Evolutionary conservation across 2,888 invertebrate species (phyloP).

Genomic region (Aplocera efformata): DNA sequence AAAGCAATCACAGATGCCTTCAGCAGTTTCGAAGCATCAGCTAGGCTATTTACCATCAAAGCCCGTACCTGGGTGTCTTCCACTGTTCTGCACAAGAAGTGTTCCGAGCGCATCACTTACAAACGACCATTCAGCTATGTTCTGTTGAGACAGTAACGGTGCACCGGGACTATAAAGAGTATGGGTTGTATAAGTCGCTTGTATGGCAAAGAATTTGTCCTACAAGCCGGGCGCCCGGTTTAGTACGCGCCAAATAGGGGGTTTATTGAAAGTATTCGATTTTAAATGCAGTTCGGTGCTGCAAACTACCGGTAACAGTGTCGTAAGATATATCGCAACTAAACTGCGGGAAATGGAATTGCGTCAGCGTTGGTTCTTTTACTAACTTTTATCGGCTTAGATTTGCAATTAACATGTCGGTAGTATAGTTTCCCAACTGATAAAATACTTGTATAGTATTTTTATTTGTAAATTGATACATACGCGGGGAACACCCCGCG

Average conservation of each 20-base stretch:
- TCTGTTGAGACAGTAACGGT: constrained; percentile 6
- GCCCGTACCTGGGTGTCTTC: too few species aligned
- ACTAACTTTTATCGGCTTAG: too few species aligned
- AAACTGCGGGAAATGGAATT: neutral
- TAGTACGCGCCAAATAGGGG: constrained; percentile 6
- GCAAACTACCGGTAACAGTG: constrained; percentile 3
- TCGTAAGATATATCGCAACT: neutral
- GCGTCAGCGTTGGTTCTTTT: too few species aligned
- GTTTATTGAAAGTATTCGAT: constrained; percentile 16
- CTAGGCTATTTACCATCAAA: too few species aligned
- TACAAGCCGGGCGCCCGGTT: constrained; percentile 5
- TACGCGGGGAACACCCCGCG: too few species aligned
- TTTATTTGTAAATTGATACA: too few species aligned
- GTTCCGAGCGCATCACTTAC: neutral
- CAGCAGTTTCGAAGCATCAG: too few species aligned
- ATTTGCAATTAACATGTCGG: too few species aligned
- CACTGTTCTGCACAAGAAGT: too few species aligned
- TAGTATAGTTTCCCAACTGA: too few species aligned
- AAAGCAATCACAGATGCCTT: too few species aligned
- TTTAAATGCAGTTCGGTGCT: constrained; percentile 13
- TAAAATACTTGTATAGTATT: too few species aligned
- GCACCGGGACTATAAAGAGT: constrained; percentile 2
- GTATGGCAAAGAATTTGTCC: constrained; percentile 14
- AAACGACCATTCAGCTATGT: constrained; percentile 1
- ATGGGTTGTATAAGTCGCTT: constrained; percentile 1